Conservation (phyloP, 2,888 invertebrate species). For the Tupiocoris notatus region DNA sequence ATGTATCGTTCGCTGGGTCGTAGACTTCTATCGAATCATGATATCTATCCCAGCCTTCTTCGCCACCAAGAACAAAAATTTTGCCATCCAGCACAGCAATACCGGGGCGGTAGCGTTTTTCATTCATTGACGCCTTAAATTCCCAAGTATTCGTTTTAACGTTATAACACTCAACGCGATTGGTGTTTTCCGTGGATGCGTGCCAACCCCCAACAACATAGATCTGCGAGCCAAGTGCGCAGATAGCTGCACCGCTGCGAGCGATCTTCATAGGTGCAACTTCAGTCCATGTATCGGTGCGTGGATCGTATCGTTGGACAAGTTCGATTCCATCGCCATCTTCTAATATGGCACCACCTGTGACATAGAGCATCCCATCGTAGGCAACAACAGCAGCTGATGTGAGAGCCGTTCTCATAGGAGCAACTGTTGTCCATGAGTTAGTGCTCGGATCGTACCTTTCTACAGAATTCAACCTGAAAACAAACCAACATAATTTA, state of each 20-base stretch:
- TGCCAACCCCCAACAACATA: conserved; percentile 59
- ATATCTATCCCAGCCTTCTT: conserved; percentile 58
- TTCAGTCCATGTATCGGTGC: conserved; percentile 55
- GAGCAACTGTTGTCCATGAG: conserved; percentile 55
- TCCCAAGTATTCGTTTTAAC: conserved; percentile 55
- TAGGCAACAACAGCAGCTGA: conserved; percentile 57
- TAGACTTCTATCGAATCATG: conserved; percentile 58
- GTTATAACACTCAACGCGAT: conserved; percentile 57
- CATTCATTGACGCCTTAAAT: conserved; percentile 55
- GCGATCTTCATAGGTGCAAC: conserved; percentile 56
- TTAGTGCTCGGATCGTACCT: conserved; percentile 56
- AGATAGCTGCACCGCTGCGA: conserved; percentile 57
- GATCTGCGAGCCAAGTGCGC: conserved; percentile 55
- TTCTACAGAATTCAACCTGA: conserved; percentile 56
- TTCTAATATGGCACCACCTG: conserved; percentile 57
- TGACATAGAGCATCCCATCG: conserved; percentile 56
- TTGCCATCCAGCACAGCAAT: conserved; percentile 56
- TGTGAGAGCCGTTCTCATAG: conserved; percentile 56
- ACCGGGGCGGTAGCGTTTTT: conserved; percentile 56
- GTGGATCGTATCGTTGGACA: conserved; percentile 56
- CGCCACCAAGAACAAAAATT: conserved; percentile 57
- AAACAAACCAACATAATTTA: background rate
- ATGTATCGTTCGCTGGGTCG: conserved; percentile 54
- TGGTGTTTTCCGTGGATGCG: conserved; percentile 58
- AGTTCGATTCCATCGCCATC: conserved; percentile 57